Evolutionary conservation across 2,113 vertebrate genomes (phyloP).

Genomic region (Cyanistes caeruleus): DNA sequence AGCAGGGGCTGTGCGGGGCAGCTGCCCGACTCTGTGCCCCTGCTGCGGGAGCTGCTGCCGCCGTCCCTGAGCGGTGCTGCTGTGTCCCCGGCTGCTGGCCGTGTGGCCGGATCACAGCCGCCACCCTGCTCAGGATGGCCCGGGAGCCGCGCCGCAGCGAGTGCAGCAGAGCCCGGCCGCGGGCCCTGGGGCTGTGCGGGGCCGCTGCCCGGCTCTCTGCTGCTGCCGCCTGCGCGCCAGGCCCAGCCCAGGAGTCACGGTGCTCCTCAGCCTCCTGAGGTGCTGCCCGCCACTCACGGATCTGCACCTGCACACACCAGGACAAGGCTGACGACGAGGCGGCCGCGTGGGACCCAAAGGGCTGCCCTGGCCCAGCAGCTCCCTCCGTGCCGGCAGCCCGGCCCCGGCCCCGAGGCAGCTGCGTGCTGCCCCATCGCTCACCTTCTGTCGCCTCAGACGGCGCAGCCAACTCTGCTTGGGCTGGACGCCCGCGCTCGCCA

Average conservation of each 20-base stretch:
- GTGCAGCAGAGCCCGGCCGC: background rate
- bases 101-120: background rate
- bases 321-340: too few relatives aligned
- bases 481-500: too few relatives aligned
- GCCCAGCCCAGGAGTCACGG: background rate
- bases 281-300: background rate
- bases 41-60: too few relatives aligned
- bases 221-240: rapidly evolving
- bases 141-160: background rate
- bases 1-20: background rate
- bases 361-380: background rate
- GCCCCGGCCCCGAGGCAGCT: too few relatives aligned
- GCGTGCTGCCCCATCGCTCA: background rate
- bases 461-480: too few relatives aligned
- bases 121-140: background rate
- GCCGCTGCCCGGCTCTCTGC: background rate
- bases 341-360: rapidly evolving
- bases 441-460: too few relatives aligned
- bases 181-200: background rate
- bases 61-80: background rate
- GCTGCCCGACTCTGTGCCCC: background rate
- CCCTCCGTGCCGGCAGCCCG: too few relatives aligned
- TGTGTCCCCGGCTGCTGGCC: background rate
- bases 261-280: background rate
- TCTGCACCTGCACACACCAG: background rate